Percentiles rank a stretch among this genome's conserved stretches.
These are phyloP conservation scores for Eupeodes luniger DNA, from an alignment of 2,888 invertebrate genomes.

Conservation along the genomic window DNA sequence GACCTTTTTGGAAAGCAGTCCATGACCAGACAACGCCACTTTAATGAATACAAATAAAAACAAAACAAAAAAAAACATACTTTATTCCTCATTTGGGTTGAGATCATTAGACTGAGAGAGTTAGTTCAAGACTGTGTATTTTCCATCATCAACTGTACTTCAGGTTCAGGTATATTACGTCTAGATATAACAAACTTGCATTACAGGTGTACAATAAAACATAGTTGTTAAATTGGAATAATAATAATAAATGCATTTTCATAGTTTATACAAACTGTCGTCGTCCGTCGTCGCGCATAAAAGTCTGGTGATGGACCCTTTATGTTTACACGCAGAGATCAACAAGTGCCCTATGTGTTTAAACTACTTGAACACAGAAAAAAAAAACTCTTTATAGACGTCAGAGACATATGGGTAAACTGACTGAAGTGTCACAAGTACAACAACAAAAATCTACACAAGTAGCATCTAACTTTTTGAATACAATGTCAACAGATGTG, in stretches of 20 bases:
- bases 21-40: constrained; percentile 46
- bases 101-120: constrained; percentile 67
- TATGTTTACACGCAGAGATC: constrained; percentile 20
- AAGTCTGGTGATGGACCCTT: neutral
- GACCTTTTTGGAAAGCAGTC: constrained; percentile 67
- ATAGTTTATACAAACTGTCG: constrained; percentile 21
- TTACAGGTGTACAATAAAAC: constrained; percentile 26
- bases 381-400: neutral
- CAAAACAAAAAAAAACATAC: constrained; percentile 31
- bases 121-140: constrained; percentile 57
- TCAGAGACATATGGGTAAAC: neutral
- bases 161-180: neutral
- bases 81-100: constrained; percentile 62
- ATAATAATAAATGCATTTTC: constrained; percentile 36
- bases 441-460: constrained; percentile 1
- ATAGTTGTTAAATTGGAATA: constrained; percentile 5
- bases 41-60: constrained; percentile 15
- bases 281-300: neutral
- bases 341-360: neutral
- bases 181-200: neutral
- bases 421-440: constrained; percentile 6
- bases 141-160: neutral
- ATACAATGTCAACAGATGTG: constrained; percentile 66
- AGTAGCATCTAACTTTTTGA: constrained; percentile 32
- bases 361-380: neutral